Conservation (phyloP, 1,140 invertebrate species). For the Telenomus remus region DNA sequence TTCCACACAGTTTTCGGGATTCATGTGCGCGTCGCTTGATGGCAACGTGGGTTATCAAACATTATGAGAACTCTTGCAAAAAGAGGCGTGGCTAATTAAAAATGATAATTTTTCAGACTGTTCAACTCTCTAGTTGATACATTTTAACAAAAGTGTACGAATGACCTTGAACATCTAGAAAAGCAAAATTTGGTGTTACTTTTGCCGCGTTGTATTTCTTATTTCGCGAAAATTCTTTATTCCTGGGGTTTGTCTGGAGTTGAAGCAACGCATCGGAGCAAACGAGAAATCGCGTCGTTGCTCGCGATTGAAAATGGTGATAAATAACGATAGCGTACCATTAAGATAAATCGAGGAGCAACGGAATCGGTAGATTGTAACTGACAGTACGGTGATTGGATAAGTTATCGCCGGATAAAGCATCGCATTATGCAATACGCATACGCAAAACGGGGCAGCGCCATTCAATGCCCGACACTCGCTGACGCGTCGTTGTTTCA, state of each 20-base stretch:
- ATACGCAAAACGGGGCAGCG: slow-evolving; percentile 39
- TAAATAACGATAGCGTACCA: slow-evolving; percentile 73
- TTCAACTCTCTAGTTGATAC: too few species aligned
- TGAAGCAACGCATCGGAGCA: slow-evolving; percentile 31
- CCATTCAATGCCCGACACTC: slow-evolving; percentile 51
- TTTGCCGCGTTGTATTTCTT: too few species aligned
- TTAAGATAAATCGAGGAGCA: slow-evolving; percentile 73
- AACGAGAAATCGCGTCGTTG: slow-evolving; percentile 63
- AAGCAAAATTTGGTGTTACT: too few species aligned
- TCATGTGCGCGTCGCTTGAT: too few species aligned
- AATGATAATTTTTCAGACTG: too few species aligned
- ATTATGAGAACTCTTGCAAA: too few species aligned
- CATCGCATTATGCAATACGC: slow-evolving; percentile 68
- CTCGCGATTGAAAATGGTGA: slow-evolving; percentile 70
- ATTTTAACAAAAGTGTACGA: too few species aligned
- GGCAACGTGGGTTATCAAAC: too few species aligned
- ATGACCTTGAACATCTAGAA: too few species aligned
- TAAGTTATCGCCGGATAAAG: slow-evolving; percentile 70
- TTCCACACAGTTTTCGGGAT: too few species aligned
- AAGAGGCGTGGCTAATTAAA: too few species aligned
- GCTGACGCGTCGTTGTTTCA: slow-evolving; percentile 57
- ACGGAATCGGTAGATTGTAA: slow-evolving; percentile 71
- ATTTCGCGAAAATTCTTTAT: slow-evolving; percentile 12
- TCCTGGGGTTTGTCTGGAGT: slow-evolving; percentile 33
- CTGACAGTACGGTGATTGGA: slow-evolving; percentile 73